Percentiles rank a stretch among this genome's conserved stretches.
Evolutionary conservation across 2,888 invertebrate species (phyloP).

Genomic region (Trachelus troglodyta): DNA sequence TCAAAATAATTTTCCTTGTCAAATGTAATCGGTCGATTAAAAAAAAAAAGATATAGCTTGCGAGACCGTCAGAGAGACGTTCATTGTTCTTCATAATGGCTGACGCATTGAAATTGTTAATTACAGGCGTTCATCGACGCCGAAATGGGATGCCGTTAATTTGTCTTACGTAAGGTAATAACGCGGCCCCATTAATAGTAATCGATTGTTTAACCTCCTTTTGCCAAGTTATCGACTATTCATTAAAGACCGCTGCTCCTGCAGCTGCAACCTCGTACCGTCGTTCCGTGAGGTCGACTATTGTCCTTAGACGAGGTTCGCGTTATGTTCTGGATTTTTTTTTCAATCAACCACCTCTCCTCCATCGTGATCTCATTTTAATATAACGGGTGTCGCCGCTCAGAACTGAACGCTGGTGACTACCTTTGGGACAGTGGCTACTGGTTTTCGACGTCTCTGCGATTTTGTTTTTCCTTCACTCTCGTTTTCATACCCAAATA

Average conservation of each 20-base stretch:
- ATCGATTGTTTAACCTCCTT: neutral
- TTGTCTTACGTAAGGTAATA: neutral
- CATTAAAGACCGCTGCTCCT: neutral
- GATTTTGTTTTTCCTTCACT: neutral
- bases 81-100: neutral
- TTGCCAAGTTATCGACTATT: neutral
- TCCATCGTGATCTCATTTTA: neutral
- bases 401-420: no score
- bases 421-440: neutral
- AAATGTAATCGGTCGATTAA: neutral
- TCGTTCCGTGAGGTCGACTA: neutral
- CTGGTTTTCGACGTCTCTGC: no score
- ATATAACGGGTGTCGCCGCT: neutral
- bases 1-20: neutral
- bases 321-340: neutral
- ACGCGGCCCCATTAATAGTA: neutral
- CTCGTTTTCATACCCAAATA: neutral
- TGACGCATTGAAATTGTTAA: neutral
- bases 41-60: neutral
- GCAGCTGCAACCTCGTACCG: neutral
- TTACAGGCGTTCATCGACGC: neutral
- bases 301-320: no score
- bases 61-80: neutral
- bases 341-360: neutral
- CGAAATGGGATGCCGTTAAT: neutral